These are phyloP conservation scores for Exephanes ischioxanthus DNA, from an alignment of 2,888 invertebrate species.

Conservation along the genomic window DNA sequence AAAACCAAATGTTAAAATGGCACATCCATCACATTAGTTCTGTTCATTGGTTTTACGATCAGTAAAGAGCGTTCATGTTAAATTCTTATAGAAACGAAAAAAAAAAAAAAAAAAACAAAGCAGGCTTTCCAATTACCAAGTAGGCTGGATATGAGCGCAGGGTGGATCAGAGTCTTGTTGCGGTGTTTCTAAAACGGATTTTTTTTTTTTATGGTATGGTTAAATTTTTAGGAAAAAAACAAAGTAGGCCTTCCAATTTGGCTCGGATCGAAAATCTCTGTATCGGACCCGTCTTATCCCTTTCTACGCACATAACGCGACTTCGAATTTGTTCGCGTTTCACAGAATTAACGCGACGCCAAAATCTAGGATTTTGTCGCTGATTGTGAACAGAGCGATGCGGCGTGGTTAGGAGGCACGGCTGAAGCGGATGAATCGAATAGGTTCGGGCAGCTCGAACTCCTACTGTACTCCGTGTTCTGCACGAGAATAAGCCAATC, in stretches of 20 bases:
- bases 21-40: not conserved
- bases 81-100: too few species aligned
- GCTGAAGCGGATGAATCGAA: not conserved
- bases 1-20: not conserved
- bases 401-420: not conserved
- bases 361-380: not conserved
- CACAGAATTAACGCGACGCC: too few species aligned
- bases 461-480: conserved; percentile 1
- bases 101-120: too few species aligned
- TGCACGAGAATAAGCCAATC: conserved; percentile 38
- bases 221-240: not conserved
- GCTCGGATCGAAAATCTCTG: not conserved
- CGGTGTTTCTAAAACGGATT: too few species aligned
- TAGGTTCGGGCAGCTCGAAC: conserved; percentile 8
- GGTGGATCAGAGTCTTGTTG: too few species aligned
- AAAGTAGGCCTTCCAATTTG: not conserved
- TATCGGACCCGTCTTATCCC: too few species aligned
- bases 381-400: not conserved
- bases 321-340: too few species aligned
- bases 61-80: too few species aligned
- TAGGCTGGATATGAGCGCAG: too few species aligned
- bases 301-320: too few species aligned
- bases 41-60: not conserved
- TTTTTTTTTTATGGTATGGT: too few species aligned
- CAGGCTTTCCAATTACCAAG: not conserved